Evolutionary conservation across 2,113 vertebrate species (phyloP).

Genomic region (Xyliphius kryptos): DNA sequence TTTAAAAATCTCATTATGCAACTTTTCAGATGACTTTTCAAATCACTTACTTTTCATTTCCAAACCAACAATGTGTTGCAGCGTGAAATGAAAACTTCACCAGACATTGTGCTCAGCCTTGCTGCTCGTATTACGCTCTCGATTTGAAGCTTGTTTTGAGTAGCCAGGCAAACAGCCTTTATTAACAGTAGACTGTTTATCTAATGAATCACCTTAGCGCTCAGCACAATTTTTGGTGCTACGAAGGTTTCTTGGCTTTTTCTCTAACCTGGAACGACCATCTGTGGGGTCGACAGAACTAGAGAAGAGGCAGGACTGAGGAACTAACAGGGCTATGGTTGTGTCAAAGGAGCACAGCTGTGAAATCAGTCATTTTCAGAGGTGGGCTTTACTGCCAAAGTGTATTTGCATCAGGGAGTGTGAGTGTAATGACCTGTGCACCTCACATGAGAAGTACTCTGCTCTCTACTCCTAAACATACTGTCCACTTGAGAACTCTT

Average conservation of each 20-base stretch:
- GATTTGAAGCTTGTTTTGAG: not conserved
- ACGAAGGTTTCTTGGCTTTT: constrained; percentile 18
- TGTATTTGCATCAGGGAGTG: constrained; percentile 9
- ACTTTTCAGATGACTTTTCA: not conserved
- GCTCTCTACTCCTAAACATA: not conserved
- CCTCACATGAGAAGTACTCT: constrained; percentile 2
- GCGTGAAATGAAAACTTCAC: constrained; percentile 7
- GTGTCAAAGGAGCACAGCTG: constrained; percentile 38
- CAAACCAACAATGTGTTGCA: not conserved
- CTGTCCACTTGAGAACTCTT: constrained; percentile 9
- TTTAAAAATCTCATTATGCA: not conserved
- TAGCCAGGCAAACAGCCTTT: constrained; percentile 22
- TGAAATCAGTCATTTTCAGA: constrained; percentile 33
- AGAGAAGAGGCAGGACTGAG: constrained; percentile 11
- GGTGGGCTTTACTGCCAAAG: constrained; percentile 26
- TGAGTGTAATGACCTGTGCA: constrained; percentile 6
- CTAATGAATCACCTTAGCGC: constrained; percentile 38
- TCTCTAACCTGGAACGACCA: not conserved
- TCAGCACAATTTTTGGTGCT: not conserved
- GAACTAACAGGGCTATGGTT: constrained; percentile 35
- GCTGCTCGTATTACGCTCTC: constrained; percentile 6
- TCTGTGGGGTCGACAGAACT: constrained; percentile 7
- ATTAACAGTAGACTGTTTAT: constrained; percentile 41
- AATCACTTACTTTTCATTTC: not conserved
- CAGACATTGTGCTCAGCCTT: not conserved